Evolutionary conservation across 2,888 invertebrate genomes (phyloP), one percentile per base, ranked within the genome.

Genomic region (Pristionchus maxplancki): DNA sequence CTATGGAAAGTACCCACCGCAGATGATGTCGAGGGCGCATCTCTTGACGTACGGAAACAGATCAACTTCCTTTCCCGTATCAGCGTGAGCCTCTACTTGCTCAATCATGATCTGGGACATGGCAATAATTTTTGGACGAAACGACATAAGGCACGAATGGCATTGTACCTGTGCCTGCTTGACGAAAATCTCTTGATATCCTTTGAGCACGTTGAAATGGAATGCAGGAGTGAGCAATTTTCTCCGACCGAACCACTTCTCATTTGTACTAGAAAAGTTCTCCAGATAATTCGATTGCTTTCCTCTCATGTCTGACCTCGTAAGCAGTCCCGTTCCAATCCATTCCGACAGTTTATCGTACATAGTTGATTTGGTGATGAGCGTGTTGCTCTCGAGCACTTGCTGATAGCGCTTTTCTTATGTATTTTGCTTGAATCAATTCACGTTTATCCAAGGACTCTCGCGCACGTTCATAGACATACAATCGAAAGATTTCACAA

Each of bases 141-240:
- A 40, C 24, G 20, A 50, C 1, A 8, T 67, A 11, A 13, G n/a
- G n/a, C n/a, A n/a, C n/a, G n/a, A n/a, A n/a, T n/a, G n/a, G n/a
- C n/a, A 15, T 4, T 24, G 1, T 64, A 64, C 85, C 64, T 85
- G 44, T 11, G 44, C 85, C 28, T 85, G 85, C 28, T 31, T 58
- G 3, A 64, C 64, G n/a, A 85, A 64, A 24, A 64, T 64, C 1
- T 85, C 85, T 37, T 44, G 40, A 44, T 85, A 85, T 8, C 95
- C 95, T 67, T 95, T 93, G 82, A 96, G 93, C 78, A 96, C 95
- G 88, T 95, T 95, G 93, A 96, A 96, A 92, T 96, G 96, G 91
- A 96, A 96, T 0, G 95, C 95, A 6, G 96, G 96, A 0, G 96
- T 96, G 85, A 96, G 92, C 91, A 96, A 92, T 90, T 95, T 95